Evolutionary conservation across 1,140 invertebrate species (phyloP).

Genomic region (Antheraea mylitta): DNA sequence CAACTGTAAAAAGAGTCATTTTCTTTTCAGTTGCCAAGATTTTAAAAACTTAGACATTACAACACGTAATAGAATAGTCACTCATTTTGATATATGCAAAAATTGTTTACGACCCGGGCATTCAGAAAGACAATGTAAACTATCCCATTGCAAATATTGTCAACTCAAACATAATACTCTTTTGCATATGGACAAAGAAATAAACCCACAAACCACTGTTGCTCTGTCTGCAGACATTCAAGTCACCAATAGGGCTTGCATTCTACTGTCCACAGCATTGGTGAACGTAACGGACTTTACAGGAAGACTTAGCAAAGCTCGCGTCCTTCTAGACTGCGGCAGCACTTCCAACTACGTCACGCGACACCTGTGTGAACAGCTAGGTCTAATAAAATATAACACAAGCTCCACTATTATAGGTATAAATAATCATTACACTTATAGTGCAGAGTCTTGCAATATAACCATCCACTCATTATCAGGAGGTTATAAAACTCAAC

Average conservation of each 20-base stretch:
- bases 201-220: no score
- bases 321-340: conserved; percentile 31
- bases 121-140: neutral
- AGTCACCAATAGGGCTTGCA: neutral
- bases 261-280: conserved; percentile 33
- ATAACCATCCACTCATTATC: conserved; percentile 33
- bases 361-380: conserved; percentile 22
- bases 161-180: no score
- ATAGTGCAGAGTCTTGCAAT: conserved; percentile 37
- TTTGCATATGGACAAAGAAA: no score
- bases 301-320: conserved; percentile 19
- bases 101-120: neutral
- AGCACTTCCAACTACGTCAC: conserved; percentile 33
- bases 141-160: neutral
- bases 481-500: no score
- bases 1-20: conserved; percentile 19
- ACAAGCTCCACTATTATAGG: conserved; percentile 32
- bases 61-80: conserved; percentile 16
- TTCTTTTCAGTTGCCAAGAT: conserved; percentile 24
- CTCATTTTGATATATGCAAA: conserved; percentile 3
- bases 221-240: no score
- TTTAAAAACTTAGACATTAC: conserved; percentile 19
- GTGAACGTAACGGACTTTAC: conserved; percentile 22
- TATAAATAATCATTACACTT: conserved; percentile 33
- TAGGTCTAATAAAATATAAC: conserved; percentile 23